Base-by-base conservation (phyloP, 1,140 invertebrate species). In the Sitodiplosis mosellana region DNA sequence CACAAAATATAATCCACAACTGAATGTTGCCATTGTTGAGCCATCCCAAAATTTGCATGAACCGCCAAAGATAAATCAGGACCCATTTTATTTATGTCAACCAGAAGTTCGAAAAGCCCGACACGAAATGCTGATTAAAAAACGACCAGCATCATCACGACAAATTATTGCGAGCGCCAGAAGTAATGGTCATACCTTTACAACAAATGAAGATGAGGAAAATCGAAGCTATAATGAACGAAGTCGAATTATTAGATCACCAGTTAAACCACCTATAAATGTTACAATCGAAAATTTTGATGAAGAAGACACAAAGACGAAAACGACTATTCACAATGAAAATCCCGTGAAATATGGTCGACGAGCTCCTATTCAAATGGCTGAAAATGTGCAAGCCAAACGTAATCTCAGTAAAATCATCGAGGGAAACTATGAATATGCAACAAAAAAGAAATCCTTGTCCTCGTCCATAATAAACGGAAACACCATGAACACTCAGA, bases 401-500 rank as follows among this genome's bases (percentile, higher is more conserved):
- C 55, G 60, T 0, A 57, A 59, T 14, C 57, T 57, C 27, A 57
- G 59, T 1, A 60, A 58, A 20, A 59, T 63, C 14, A 52, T 63
- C 15, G 60, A 63, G 48, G 60, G 60, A 0, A 63, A 62, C 57
- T 56, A 57, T 22, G 60, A 63, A 46, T 63, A 63, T 46, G 51
- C 55, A 1, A 40, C 52, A 18, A 38, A 38, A 14, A 38, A 14
- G 17, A 38, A 55, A 51, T 5, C 27, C 10, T 27, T 10, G 10
- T 5, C 10, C 3, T 5, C 27, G 10, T 27, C 27, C 10, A 27
- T 10, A 27, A 27, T 10, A 10, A 27, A 3, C 53, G 54, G 1
- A 53, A 53, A 2, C 47, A 50, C 20, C 57, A 60, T 45, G 45
- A 34, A 20, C 43, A 22, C 51, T 48, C 8, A 52, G 52, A 55